These are phyloP conservation scores for Nycticorax nycticorax DNA, from an alignment of 2,113 vertebrate genomes.

Conservation along the genomic window DNA sequence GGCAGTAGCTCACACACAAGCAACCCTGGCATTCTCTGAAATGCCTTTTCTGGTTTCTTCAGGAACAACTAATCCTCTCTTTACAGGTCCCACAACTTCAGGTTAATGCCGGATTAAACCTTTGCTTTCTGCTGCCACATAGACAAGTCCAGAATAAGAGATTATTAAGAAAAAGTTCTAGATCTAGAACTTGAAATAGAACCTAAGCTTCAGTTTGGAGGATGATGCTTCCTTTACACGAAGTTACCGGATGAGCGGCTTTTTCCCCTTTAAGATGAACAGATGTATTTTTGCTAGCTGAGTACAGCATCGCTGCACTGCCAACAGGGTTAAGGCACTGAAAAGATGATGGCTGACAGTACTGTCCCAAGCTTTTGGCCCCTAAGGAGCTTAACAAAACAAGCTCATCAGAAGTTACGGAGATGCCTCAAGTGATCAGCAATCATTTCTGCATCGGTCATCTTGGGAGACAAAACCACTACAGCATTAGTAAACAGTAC, in stretches of 20 bases:
- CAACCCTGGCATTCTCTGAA: neutral
- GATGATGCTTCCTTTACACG: neutral
- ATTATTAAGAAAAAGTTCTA: neutral
- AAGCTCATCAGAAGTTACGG: neutral
- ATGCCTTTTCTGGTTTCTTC: neutral
- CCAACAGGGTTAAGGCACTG: neutral
- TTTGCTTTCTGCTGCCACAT: neutral
- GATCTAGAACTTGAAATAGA: neutral
- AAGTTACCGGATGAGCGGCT: rapidly evolving
- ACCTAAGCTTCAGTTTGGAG: neutral
- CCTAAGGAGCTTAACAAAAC: neutral
- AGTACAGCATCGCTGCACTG: neutral
- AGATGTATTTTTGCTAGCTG: neutral
- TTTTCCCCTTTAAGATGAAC: neutral
- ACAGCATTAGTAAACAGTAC: neutral
- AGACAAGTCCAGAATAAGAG: neutral
- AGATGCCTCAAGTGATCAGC: neutral
- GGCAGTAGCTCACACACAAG: neutral
- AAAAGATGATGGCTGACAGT: neutral
- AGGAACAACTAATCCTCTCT: neutral
- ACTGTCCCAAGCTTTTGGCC: neutral
- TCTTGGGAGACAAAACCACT: neutral
- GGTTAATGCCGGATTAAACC: neutral
- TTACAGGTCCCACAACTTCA: neutral
- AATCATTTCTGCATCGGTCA: neutral